Conservation (phyloP, 2,797 vertebrate genomes). For the Sebastes vulpes region DNA sequence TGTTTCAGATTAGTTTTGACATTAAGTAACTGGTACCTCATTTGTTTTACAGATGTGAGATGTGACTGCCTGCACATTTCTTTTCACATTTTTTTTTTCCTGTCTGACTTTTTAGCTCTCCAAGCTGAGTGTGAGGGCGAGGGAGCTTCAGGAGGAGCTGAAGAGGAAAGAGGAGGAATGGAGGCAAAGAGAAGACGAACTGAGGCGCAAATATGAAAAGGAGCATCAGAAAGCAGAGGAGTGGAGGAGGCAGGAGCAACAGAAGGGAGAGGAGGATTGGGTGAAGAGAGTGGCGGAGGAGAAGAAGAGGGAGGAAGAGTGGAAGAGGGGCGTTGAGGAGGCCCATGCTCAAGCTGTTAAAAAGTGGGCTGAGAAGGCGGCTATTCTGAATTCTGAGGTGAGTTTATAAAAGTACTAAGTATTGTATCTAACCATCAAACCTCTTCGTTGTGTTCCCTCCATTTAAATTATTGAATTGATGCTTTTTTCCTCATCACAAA, state of each 20-base stretch:
- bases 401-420: constrained; percentile 14
- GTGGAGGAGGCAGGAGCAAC: constrained; percentile 18
- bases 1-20: constrained; percentile 40
- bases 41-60: constrained; percentile 28
- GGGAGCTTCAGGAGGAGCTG: constrained; percentile 42
- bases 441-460: neutral
- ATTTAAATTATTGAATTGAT: neutral
- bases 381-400: constrained; percentile 42
- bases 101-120: constrained; percentile 29
- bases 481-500: neutral
- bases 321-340: constrained; percentile 18
- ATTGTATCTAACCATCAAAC: neutral
- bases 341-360: constrained; percentile 1
- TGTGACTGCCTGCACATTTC: constrained; percentile 15
- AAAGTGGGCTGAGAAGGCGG: constrained; percentile 25
- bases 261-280: constrained; percentile 13
- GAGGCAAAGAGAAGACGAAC: constrained; percentile 24
- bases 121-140: constrained; percentile 21
- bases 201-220: constrained; percentile 20
- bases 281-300: constrained; percentile 3
- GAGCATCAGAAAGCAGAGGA: constrained; percentile 20
- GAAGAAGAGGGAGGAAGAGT: constrained; percentile 22
- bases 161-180: constrained; percentile 25
- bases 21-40: constrained; percentile 15
- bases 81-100: neutral